Evolutionary conservation across 2,113 vertebrate genomes (phyloP).

Genomic region (Otis tarda): DNA sequence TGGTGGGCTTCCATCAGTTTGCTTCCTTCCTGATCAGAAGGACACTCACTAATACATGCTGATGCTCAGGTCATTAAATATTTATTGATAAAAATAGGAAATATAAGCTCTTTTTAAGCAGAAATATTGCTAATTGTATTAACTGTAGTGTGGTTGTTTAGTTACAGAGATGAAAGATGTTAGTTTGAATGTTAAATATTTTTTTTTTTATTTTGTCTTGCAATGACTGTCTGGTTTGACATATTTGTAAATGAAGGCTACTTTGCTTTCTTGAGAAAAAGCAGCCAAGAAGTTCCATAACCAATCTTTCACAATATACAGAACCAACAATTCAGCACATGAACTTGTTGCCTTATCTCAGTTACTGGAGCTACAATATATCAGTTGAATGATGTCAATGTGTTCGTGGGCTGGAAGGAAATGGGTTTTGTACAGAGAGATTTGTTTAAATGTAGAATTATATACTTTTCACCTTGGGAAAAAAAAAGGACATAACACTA

Average conservation of each 20-base stretch:
- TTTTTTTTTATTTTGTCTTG: slow-evolving; percentile 7
- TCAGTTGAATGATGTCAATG: background rate
- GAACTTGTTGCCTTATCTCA: background rate
- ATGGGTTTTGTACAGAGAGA: background rate
- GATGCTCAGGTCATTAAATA: background rate
- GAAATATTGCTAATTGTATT: background rate
- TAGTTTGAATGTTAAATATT: background rate
- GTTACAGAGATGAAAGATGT: background rate
- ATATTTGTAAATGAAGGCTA: background rate
- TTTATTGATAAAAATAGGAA: background rate
- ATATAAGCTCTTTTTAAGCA: background rate
- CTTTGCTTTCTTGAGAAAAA: slow-evolving; percentile 40
- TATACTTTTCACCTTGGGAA: background rate
- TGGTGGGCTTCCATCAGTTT: background rate
- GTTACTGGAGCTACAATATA: background rate
- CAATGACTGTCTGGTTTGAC: background rate
- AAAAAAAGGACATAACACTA: background rate
- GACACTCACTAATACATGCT: background rate
- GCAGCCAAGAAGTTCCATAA: background rate
- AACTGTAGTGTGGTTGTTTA: background rate
- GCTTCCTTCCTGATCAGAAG: background rate
- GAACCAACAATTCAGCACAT: slow-evolving; percentile 34
- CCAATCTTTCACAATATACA: slow-evolving; percentile 42
- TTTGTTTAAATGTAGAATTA: background rate
- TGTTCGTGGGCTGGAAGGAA: background rate